These are phyloP conservation scores for Melieria omissa DNA, from an alignment of 2,888 invertebrate genomes.

Conservation along the genomic window DNA sequence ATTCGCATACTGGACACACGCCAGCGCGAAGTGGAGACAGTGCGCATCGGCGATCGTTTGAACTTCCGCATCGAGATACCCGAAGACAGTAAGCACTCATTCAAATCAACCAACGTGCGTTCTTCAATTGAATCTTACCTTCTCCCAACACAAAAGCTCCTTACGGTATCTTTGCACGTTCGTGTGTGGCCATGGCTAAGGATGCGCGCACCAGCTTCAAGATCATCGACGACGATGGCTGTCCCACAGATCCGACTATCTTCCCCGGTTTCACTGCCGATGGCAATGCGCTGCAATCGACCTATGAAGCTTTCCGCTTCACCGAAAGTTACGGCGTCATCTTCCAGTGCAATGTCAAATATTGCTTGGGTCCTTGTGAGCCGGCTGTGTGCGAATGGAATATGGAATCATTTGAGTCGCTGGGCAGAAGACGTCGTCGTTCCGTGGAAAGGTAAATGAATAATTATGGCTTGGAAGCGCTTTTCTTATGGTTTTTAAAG, in stretches of 20 bases:
- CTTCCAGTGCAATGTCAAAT: slow-evolving; percentile 97
- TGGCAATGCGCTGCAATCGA: slow-evolving; percentile 88
- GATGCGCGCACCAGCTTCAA: slow-evolving; percentile 96
- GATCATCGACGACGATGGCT: slow-evolving; percentile 95
- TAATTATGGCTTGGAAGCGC: not conserved
- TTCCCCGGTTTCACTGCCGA: slow-evolving; percentile 93
- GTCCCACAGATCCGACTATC: slow-evolving; percentile 92
- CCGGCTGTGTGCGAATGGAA: slow-evolving; percentile 94
- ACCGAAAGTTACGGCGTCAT: slow-evolving; percentile 96
- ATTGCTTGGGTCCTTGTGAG: slow-evolving; percentile 93
- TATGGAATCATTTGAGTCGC: slow-evolving; percentile 88
- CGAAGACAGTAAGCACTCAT: slow-evolving; percentile 84
- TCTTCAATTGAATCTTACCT: not conserved
- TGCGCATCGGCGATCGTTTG: slow-evolving; percentile 92
- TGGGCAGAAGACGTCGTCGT: slow-evolving; percentile 84
- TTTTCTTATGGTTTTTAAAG: slow-evolving; percentile 6
- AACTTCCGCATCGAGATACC: slow-evolving; percentile 97
- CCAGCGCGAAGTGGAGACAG: slow-evolving; percentile 90
- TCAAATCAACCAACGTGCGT: not conserved
- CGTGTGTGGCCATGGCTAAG: slow-evolving; percentile 97
- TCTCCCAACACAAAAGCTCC: slow-evolving; percentile 75
- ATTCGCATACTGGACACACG: slow-evolving; percentile 90
- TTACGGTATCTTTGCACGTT: slow-evolving; percentile 94
- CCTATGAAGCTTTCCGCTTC: slow-evolving; percentile 95
- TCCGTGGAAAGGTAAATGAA: slow-evolving; percentile 68